Base-by-base conservation (phyloP, 2,888 invertebrate genomes). In the Apamea monoglypha region DNA sequence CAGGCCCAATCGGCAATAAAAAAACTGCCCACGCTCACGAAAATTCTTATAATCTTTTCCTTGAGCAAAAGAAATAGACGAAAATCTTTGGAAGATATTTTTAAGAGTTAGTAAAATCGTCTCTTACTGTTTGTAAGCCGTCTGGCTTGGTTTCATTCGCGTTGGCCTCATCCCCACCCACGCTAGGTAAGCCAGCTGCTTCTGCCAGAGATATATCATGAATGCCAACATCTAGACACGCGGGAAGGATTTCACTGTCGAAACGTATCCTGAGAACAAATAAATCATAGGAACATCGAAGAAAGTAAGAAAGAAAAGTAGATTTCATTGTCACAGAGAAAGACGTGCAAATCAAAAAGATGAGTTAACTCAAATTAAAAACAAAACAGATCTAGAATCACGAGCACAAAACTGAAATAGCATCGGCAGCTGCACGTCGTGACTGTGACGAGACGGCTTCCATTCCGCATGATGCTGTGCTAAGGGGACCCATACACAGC, bases 201-300 rank as follows among this genome's bases (percentile, higher is more conserved):
- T 73, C 80, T 47, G 83, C 83, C 53, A 61, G 0, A 3, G 72
- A 73, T 44, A 47, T 59, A 40, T 83, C 83, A 53, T 73, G 80
- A 12, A 75, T 61, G 32, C 83, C 83, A 18, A 83, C 83, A 73
- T 83, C 75, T 36, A 83, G 36, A 61, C 83, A 83, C 14, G 83
- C 83, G 0, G 83, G 83, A 36, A 83, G 75, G 44, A 73, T 73
- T 47, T 80, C 73, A 25, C 18, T 66, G 32, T 80, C 70, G 7
- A 83, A 83, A 56, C 44, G 32, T 63, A 83, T 83, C 32, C 83
- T 83, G 53, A 18, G 14, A 29, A 76, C 12, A 74, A 50, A 50
- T 18, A n/a, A 67, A 70, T 70, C 16, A 53, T 18, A 4, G 25
- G 10, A 32, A 70, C 2, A 32, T 32, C 3, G 50, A 29, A 14